These are phyloP conservation scores for Cerastis rubricosa DNA, from an alignment of 2,888 invertebrate species.

Conservation along the genomic window DNA sequence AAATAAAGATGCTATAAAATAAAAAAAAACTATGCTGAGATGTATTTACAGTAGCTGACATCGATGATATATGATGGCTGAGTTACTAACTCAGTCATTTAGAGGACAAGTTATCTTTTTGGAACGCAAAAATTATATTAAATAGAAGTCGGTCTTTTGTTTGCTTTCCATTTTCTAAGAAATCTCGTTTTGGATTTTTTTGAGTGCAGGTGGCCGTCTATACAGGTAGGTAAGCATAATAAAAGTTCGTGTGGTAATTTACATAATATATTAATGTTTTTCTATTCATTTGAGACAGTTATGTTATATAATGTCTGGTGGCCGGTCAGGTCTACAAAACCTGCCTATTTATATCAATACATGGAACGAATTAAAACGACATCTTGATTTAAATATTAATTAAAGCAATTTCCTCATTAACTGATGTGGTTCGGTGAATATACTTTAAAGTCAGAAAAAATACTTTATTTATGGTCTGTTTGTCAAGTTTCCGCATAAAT, in stretches of 20 bases:
- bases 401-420: conserved; percentile 16
- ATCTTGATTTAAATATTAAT: conserved; percentile 35
- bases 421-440: conserved; percentile 2
- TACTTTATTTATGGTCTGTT: conserved; percentile 17
- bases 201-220: conserved; percentile 34
- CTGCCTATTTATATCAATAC: conserved; percentile 18
- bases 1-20: no score
- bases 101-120: no score
- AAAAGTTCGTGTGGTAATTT: conserved; percentile 13
- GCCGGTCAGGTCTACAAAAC: neutral
- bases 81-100: no score
- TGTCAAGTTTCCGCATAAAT: conserved; percentile 17
- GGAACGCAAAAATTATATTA: no score
- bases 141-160: neutral
- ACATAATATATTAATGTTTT: conserved; percentile 31
- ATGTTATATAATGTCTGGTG: neutral
- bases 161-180: conserved; percentile 39
- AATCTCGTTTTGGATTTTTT: conserved; percentile 9
- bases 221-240: conserved; percentile 18
- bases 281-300: neutral
- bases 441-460: conserved; percentile 20
- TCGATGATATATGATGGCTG: no score
- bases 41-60: no score
- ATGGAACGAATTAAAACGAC: conserved; percentile 30
- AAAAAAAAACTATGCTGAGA: no score